Conservation (phyloP, 2,888 invertebrate genomes). For the Cryptocheilus praepositus region DNA sequence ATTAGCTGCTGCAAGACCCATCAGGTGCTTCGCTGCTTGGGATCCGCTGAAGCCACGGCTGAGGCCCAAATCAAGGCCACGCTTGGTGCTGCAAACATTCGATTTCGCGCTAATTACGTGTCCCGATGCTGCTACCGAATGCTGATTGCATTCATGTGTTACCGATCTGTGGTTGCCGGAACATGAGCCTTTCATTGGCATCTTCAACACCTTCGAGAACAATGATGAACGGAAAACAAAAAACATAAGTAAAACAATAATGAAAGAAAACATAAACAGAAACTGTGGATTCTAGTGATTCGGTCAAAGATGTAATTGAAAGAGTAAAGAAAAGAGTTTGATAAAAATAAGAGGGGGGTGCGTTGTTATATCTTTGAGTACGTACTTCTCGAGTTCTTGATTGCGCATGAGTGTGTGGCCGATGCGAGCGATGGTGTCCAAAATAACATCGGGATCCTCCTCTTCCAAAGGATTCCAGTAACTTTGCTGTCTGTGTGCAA, state of each 20-base stretch:
- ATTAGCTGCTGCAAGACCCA: constrained; percentile 93
- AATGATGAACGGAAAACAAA: too few species aligned
- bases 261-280: too few species aligned
- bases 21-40: constrained; percentile 92
- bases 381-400: constrained; percentile 88
- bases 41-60: constrained; percentile 92
- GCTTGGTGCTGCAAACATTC: constrained; percentile 82
- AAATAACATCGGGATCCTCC: constrained; percentile 86
- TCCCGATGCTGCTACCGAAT: too few species aligned
- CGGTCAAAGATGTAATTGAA: constrained; percentile 2
- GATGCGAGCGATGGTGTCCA: constrained; percentile 86
- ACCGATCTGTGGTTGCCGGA: too few species aligned
- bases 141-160: too few species aligned
- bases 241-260: too few species aligned
- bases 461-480: constrained; percentile 75
- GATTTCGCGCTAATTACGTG: background rate
- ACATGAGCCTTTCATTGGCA: too few species aligned
- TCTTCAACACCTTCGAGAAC: too few species aligned
- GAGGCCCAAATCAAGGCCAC: constrained; percentile 91
- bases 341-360: background rate
- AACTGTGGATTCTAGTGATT: too few species aligned
- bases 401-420: constrained; percentile 83
- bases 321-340: constrained; percentile 12
- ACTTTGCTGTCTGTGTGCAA: constrained; percentile 47
- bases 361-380: constrained; percentile 49